A percentile compares a stretch with the other conserved stretches of the same genome.
phyloP scores from a whole-genome alignment of 2,888 invertebrate species.

The Lasioglossum leucozonium region DNA sequence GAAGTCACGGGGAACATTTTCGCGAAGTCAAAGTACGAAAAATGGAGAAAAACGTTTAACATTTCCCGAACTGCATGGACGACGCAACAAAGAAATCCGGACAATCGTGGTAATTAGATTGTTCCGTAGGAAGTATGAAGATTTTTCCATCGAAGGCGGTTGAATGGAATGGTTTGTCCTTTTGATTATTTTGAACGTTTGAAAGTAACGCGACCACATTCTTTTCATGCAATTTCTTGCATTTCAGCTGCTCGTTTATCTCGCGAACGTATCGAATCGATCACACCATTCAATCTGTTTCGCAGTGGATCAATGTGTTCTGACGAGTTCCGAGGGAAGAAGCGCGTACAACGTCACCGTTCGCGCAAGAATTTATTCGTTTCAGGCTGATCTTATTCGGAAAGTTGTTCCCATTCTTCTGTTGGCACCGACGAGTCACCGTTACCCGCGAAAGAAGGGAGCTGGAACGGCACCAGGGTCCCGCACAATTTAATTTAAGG shows the following conservation, averaged over 20 bases:
- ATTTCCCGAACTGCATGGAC: not conserved
- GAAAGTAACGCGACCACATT: not conserved
- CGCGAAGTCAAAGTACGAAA: not conserved
- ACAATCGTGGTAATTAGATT: not conserved
- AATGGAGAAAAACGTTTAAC: too few species aligned
- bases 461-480: not conserved
- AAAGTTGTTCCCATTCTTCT: not conserved
- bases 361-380: not conserved
- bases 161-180: not conserved
- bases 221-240: not conserved
- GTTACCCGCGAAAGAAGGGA: not conserved
- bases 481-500: slow-evolving; percentile 9
- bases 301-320: not conserved
- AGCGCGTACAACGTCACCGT: not conserved
- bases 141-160: not conserved
- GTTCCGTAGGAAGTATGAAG: not conserved
- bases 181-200: not conserved
- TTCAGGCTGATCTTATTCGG: not conserved
- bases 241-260: not conserved
- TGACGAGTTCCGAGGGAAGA: not conserved
- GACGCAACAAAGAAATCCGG: too few species aligned
- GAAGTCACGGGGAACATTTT: not conserved
- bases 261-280: not conserved
- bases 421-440: too few species aligned
- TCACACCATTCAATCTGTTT: not conserved